Evolutionary conservation across 2,888 invertebrate genomes (phyloP), one percentile per base, ranked within the genome.

Genomic region (Brachynemurus nebulosus): DNA sequence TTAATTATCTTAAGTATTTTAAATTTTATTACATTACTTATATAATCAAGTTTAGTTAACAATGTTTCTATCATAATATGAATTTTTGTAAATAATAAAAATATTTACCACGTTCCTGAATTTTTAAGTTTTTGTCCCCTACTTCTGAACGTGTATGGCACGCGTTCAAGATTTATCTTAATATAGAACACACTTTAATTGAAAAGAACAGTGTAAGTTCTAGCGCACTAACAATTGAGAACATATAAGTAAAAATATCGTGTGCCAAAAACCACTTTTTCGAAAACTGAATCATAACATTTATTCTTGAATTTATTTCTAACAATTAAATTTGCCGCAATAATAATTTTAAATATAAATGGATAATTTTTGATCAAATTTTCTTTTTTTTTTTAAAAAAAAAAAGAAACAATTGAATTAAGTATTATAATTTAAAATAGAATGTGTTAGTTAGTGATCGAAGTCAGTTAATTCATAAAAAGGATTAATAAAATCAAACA

Each of bases 161-260:
- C 37, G 37, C 37, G 37, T 37, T 37, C 37, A 37, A 37, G 37
- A 37, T 37, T 37, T 20, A 37, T 37, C 37, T 37, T 37, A 37
- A 37, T 19, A 37, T 37, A 37, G 37, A 18, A 19, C 19, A 37
- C 37, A 30, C 30, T 30, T 30, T 30, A 12, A 30, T 30, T 30
- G n/a, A 30, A 30, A 30, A 30, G n/a, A 30, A 30, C 14, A 30
- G 30, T 30, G 30, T 30, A 14, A 30, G 14, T 14, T 30, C 30
- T 14, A 30, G n/a, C 7, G 14, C n/a, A n/a, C 14, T 30, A 30
- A 30, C 30, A 30, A 30, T 30, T 30, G 30, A 14, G 30, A 30
- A 12, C 14, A 12, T 30, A 30, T 6, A 30, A 30, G n/a, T 30
- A 14, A 30, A 12, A 30, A 12, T 12, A n/a, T 30, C 30, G n/a